Evolutionary conservation across 1,140 invertebrate genomes (phyloP), one percentile per base, ranked within the genome.

Genomic region (Pachypsylla venusta): DNA sequence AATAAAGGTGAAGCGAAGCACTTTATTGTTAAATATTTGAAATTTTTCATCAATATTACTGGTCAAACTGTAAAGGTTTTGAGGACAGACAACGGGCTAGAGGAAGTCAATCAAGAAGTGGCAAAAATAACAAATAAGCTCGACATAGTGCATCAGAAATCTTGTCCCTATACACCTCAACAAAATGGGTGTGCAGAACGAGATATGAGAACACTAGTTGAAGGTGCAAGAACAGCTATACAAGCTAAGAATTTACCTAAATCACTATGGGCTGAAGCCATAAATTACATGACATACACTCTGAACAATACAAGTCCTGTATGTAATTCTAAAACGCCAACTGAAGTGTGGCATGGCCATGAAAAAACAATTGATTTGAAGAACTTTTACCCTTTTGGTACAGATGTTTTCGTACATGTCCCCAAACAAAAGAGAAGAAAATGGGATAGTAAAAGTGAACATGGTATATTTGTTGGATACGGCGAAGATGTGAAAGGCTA

Each of bases 31-130:
- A 57, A 67, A 14, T 75, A 69, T 59, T 59, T 73, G 25, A 22
- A 39, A 1, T 14, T 56, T 16, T n/a, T n/a, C 2, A 5, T 12
- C 28, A 61, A 28, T 28, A 55, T 42, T 19, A 61, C 60, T 20
- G 60, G 60, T 2, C 48, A 57, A 53, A 25, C 39, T 10, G 24
- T 61, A 19, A 61, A 55, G 54, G 25, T 61, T 2, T 54, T 77
- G 1, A 62, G 69, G 59, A 69, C 66, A 7, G 74, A 76, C 57
- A 75, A 75, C 67, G 73, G 71, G 1, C 20, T 65, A 12, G 73
- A 75, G 39, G 72, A 71, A 61, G 58, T 60, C 19, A 54, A 53
- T n/a, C 12, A 28, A 2, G 63, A 68, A 25, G 54, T 75, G 1
- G 59, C 65, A 57, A 56, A 70, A n/a, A 54, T 69, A 5, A 62